Base-by-base conservation (phyloP, 2,113 vertebrate genomes). In the Pristiophorus japonicus region DNA sequence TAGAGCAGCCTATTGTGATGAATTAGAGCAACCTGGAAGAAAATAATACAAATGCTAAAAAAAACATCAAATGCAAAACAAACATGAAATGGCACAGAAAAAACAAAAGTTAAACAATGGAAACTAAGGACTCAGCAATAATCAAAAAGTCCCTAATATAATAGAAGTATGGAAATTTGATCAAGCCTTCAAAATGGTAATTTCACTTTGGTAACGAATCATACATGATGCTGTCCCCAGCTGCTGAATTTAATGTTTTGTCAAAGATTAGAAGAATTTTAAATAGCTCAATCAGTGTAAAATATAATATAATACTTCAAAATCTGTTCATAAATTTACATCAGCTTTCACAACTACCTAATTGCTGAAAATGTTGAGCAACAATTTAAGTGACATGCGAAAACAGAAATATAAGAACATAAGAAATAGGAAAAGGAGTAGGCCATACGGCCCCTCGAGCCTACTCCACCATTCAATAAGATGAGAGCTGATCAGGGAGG, bases 41-140 rank as follows among this genome's bases (percentile, higher is more conserved):
- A 8, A 20, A 51, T 30, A 88, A 55, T 88, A 18, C 5, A 22
- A 92, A 92, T 38, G 0, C 1, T 38, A 63, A 59, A 65, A 65
- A 45, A 38, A 63, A 63, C 18, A 92, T 65, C 20, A 22, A 38
- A 38, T n/a, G 88, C 20, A 59, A n/a, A 59, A 59, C 14, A 85
- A 47, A 59, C n/a, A 34, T 63, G 65, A 20, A 63, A 38, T 20
- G 20, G 0, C 59, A 55, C 27, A 55, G n/a, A n/a, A n/a, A n/a
- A n/a, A n/a, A n/a, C n/a, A n/a, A n/a, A n/a, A 51, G 27, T 22
- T 65, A 38, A 91, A 63, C 4, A n/a, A 91, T 91, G 59, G 59
- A 92, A 92, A n/a, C 12, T n/a, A 63, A 92, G 85, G 24, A 88
- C 85, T 88, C 85, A 87, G 85, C 47, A 88, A 88, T 55, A 88